These are phyloP conservation scores for Drosophila affinis DNA, from an alignment of 2,888 invertebrate genomes.

Conservation along the genomic window DNA sequence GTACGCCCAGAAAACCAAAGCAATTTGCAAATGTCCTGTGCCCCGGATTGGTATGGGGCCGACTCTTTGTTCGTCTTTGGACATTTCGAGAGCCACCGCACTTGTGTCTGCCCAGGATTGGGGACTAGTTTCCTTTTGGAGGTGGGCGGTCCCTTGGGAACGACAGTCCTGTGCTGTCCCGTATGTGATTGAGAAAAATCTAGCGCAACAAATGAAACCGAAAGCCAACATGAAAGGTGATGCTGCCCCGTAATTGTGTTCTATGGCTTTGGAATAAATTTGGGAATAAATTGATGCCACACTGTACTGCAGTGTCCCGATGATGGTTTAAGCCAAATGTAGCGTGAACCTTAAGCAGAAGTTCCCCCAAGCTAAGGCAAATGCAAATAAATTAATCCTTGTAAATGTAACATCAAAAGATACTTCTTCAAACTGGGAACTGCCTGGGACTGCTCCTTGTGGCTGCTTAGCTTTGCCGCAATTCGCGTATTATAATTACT, in stretches of 20 bases:
- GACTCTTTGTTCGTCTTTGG: slow-evolving; percentile 66
- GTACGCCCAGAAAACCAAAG: slow-evolving; percentile 59
- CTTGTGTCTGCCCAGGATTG: slow-evolving; percentile 16
- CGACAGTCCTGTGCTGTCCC: slow-evolving; percentile 35
- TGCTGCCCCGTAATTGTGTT: slow-evolving; percentile 31
- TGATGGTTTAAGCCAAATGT: slow-evolving; percentile 52
- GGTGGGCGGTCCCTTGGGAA: slow-evolving; percentile 21
- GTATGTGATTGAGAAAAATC: slow-evolving; percentile 77
- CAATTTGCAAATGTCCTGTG: slow-evolving; percentile 76
- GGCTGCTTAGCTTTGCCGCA: slow-evolving; percentile 43
- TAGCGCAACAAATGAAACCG: slow-evolving; percentile 78
- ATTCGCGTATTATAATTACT: slow-evolving; percentile 67
- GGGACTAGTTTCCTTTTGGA: slow-evolving; percentile 64
- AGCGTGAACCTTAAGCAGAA: slow-evolving; percentile 42
- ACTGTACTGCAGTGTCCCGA: not conserved
- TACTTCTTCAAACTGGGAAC: slow-evolving; percentile 18
- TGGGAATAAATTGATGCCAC: slow-evolving; percentile 34
- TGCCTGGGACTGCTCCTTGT: slow-evolving; percentile 28
- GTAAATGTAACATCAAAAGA: slow-evolving; percentile 38
- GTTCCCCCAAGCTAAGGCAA: slow-evolving; percentile 20
- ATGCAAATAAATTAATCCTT: slow-evolving; percentile 44
- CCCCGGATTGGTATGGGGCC: slow-evolving; percentile 23
- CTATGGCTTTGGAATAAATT: slow-evolving; percentile 56
- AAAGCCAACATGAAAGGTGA: slow-evolving; percentile 40
- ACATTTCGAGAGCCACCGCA: slow-evolving; percentile 55